A percentile compares a stretch with the other conserved stretches of the same genome.
phyloP scores from a whole-genome alignment of 2,113 vertebrate genomes.

The Diphyllodes magnificus region DNA sequence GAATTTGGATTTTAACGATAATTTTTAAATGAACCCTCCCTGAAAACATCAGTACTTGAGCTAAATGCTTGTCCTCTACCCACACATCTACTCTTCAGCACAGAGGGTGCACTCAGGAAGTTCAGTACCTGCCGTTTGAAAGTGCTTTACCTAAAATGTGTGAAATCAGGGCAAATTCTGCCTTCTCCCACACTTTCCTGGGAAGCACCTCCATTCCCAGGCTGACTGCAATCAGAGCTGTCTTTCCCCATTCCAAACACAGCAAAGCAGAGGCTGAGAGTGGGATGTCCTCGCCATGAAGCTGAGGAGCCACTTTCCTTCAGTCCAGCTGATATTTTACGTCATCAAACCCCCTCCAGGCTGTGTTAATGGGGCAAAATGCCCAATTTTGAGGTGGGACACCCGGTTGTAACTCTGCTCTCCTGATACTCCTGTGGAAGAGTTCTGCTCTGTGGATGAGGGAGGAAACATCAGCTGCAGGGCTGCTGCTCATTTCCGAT shows the following conservation, averaged over 20 bases:
- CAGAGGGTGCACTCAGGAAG: background rate
- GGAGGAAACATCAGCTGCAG: background rate
- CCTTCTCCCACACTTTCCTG: background rate
- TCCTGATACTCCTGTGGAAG: background rate
- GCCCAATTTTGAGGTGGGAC: fast-evolving
- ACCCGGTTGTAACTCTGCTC: background rate
- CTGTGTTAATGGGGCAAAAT: background rate
- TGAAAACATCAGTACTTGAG: background rate
- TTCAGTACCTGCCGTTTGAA: background rate
- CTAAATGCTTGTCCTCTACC: background rate
- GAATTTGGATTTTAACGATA: background rate
- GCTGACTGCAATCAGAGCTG: background rate
- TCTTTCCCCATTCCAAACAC: background rate
- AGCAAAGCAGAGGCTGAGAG: background rate
- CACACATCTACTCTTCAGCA: background rate
- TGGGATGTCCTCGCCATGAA: background rate
- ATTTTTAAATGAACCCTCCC: background rate
- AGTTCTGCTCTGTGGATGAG: fast-evolving
- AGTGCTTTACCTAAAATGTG: background rate
- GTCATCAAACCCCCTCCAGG: background rate
- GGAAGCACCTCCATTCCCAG: background rate
- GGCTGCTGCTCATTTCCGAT: background rate
- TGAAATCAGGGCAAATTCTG: background rate
- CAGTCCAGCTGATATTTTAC: background rate
- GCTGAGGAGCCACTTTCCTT: background rate